Evolutionary conservation across 1,140 invertebrate species (phyloP), one percentile per base, ranked within the genome.

Genomic region (Eurosta solidaginis): DNA sequence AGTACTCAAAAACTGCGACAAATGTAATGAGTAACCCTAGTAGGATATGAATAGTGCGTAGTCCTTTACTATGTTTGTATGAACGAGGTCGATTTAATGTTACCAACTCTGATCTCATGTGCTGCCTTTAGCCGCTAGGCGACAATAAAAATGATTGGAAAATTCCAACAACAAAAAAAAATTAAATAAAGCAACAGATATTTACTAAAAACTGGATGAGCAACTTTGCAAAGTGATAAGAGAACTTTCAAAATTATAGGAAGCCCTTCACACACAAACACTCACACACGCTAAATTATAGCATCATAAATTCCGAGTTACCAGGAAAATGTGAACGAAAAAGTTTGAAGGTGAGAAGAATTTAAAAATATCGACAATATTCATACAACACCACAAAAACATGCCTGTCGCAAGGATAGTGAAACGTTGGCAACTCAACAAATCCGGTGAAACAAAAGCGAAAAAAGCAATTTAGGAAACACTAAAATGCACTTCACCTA

Each of bases 401-500:
- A 29, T n/a, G 27, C 14, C 54, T 25, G 27, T n/a, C 33, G 27
- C 36, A 36, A n/a, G 36, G 59, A 36, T 29, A 59, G 20, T 59
- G 29, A 5, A 59, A 29, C 52, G 52, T 25, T 22, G 52, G n/a
- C n/a, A n/a, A 36, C 12, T 2, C 33, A 17, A 12, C 59, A 40
- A 40, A 20, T 29, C 33, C 20, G 33, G 17, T 27, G 59, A 68
- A 68, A 68, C 33, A 68, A 68, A 68, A 36, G 22, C 59, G 59
- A 9, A 68, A 68, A n/a, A 68, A 68, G 29, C 29, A 68, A 68
- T 40, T 68, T 40, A 40, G 59, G 33, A 42, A 68, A 68, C 59
- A 68, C n/a, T 68, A 33, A 68, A 68, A 68, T 68, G 59, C 59
- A 68, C 59, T 68, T 68, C 40, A 36, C 36, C 59, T 40, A 68